Evolutionary conservation across 2,113 vertebrate species (phyloP), one percentile per base, ranked within the genome.

Genomic region (Oenanthe melanoleuca): DNA sequence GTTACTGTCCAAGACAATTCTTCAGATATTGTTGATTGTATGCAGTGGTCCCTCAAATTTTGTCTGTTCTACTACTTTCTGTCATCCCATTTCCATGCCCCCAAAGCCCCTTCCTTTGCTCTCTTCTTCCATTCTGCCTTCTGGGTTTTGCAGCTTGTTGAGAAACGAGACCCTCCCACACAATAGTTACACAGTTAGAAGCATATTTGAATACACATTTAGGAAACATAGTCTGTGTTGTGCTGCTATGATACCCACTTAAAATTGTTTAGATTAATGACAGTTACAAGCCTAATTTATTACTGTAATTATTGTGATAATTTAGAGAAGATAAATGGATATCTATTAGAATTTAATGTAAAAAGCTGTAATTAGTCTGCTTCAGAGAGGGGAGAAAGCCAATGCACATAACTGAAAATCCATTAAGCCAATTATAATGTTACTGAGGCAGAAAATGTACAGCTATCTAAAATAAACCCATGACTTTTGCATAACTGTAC

Each of bases 291-390:
- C 80, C 86, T 97, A 91, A 96, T 97, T 97, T 97, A 97, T 96
- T 95, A 94, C 88, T 92, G 88, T 94, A 96, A 98, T 97, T 92
- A 95, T 94, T 80, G 92, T 60, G 86, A 97, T 97, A 89, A 96
- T 96, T 97, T 94, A 91, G 88, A 97, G 92, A 95, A 95, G 97
- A 97, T 97, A 96, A 97, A 98, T 97, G 94, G 94, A 96, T 97
- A 97, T 96, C 95, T 97, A 96, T 97, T 96, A 96, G 93, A 96
- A 85, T 97, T 96, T 97, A 97, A 97, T 97, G 97, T 96, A 97
- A 97, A 97, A 97, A 97, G 95, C 96, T 82, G 93, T 97, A 97
- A 98, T 97, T 96, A 97, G 97, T 97, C 96, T 97, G 96, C 91
- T 93, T 95, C 45, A 64, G 81, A 97, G 80, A 95, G 50, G 66